phyloP scores from a whole-genome alignment of 2,113 vertebrate genomes.

The Mohoua ochrocephala region DNA sequence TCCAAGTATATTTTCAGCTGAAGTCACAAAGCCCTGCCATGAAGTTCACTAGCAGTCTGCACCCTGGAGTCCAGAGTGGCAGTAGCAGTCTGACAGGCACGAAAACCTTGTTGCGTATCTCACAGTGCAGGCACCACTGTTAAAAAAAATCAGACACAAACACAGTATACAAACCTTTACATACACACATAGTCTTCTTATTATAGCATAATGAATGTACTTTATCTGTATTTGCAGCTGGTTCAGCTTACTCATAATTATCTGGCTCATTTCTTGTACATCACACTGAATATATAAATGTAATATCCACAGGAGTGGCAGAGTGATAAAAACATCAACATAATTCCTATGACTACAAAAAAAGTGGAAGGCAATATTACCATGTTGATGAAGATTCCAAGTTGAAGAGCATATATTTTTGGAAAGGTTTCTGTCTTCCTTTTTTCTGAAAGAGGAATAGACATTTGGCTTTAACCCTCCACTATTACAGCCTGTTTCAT shows the following conservation, averaged over 20 bases:
- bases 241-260: slow-evolving; percentile 19
- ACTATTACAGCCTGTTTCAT: background rate
- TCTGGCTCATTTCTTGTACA: slow-evolving; percentile 12
- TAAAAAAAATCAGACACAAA: background rate
- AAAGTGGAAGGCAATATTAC: background rate
- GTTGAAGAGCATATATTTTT: background rate
- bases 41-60: background rate
- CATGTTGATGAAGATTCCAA: background rate
- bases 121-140: background rate
- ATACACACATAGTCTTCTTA: background rate
- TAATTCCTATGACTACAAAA: background rate
- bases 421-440: background rate
- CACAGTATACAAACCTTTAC: background rate
- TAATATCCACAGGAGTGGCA: background rate
- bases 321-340: background rate
- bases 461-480: background rate
- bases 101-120: background rate
- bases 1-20: background rate
- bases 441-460: background rate
- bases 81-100: background rate
- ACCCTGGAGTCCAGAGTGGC: background rate
- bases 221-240: slow-evolving; percentile 40
- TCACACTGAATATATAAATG: background rate
- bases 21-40: background rate
- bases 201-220: background rate